Percentiles rank a stretch among this genome's conserved stretches.
These are phyloP conservation scores for Oxycera nigricornis DNA, from an alignment of 2,888 invertebrate species.

Conservation along the genomic window DNA sequence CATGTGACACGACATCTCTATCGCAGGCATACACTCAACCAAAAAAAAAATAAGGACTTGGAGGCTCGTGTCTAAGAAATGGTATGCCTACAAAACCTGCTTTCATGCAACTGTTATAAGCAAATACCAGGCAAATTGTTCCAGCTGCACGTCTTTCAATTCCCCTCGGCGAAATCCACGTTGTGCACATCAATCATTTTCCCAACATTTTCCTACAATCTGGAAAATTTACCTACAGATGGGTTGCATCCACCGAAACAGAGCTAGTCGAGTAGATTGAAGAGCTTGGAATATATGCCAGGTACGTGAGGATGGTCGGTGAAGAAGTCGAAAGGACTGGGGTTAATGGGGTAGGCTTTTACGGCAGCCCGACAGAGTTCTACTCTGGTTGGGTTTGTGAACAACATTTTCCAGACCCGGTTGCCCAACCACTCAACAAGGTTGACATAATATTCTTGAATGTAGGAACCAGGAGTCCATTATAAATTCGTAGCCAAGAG, in stretches of 20 bases:
- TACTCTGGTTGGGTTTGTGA: no score
- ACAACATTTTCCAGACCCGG: neutral
- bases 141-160: no score
- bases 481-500: neutral
- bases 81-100: neutral
- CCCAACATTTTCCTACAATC: neutral
- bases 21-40: neutral
- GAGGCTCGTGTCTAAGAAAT: neutral
- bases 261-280: neutral
- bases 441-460: neutral
- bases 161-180: neutral
- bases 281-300: neutral
- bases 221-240: neutral
- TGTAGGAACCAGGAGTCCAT: neutral
- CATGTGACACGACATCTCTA: neutral
- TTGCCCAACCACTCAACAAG: neutral
- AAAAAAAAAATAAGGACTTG: neutral
- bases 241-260: neutral
- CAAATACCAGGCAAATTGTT: neutral
- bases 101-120: neutral
- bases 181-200: slow-evolving; percentile 3
- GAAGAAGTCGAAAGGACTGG: no score
- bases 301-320: neutral
- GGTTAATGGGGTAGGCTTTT: no score
- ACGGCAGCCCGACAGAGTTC: no score